Base-by-base conservation (phyloP, 2,797 vertebrate species). In the Cryptoblepharus egeriae region DNA sequence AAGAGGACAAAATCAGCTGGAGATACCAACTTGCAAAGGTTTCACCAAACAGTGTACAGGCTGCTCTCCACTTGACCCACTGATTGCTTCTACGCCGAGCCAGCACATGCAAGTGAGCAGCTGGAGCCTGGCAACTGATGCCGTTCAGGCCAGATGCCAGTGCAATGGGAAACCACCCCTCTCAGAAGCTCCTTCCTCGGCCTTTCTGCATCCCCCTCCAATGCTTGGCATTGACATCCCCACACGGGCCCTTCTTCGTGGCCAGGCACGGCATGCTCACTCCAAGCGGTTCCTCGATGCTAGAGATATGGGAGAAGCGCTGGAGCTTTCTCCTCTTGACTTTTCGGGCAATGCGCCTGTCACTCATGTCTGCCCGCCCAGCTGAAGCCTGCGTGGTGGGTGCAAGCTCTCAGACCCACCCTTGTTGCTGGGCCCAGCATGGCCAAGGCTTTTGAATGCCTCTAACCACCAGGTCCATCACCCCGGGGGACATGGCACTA, bases 171-270 rank as follows among this genome's bases (percentile, higher is more conserved):
- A 6, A 28, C 26, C 60, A 22, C 9, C 28, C 61, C 11, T 10
- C 0, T 22, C n/a, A 5, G 30, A 6, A 6, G 16, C 13, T 9
- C 30, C 22, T 5, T 45, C 24, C 3, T 15, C 1, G 58, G 24
- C 26, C 45, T 13, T 45, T 20, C n/a, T 32, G 37, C 60, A 10
- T 80, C 82, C 77, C 30, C 77, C 89, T 87, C 78, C 91, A 74
- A 77, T 84, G 91, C 87, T 78, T 88, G 83, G 82, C 75, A 45
- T 45, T 45, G 68, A 82, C 24, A 37, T 6, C 79, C 74, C 71
- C 82, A 82, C 77, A 67, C 77, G 63, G 39, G 75, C 74, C 90
- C 85, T 81, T 81, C 87, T 88, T 82, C 2, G n/a, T 1, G 80
- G 72, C 69, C 85, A 55, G 75, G 71, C 71, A 5, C 6, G 49